A percentile compares a stretch with the other conserved stretches of the same genome.
Evolutionary conservation across 2,888 invertebrate genomes (phyloP).

Genomic region (Theretra japonica): DNA sequence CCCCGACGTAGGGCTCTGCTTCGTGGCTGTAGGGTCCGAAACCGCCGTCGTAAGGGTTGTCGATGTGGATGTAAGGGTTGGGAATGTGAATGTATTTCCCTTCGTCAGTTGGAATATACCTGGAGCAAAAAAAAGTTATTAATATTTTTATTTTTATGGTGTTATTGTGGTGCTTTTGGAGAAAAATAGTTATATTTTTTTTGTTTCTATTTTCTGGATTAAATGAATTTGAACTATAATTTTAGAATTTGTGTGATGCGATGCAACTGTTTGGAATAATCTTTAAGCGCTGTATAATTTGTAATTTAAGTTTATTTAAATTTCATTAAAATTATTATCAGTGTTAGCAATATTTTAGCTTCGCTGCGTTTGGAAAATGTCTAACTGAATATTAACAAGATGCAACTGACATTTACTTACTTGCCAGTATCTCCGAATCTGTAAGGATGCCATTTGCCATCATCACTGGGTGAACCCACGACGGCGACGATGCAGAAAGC

Average conservation of each 20-base stretch:
- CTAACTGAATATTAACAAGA: slow-evolving; percentile 44
- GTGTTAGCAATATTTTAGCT: background rate
- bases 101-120: slow-evolving; percentile 78
- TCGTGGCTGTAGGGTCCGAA: slow-evolving; percentile 76
- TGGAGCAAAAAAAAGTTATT: slow-evolving; percentile 41
- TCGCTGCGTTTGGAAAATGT: slow-evolving; percentile 38
- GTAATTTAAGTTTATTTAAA: background rate
- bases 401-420: slow-evolving; percentile 70
- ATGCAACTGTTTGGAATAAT: too few species aligned
- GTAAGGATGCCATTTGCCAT: slow-evolving; percentile 74
- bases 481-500: slow-evolving; percentile 67
- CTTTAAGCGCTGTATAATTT: background rate
- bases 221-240: too few species aligned
- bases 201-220: too few species aligned
- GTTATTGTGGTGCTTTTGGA: background rate
- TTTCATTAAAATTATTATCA: background rate
- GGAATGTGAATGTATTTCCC: slow-evolving; percentile 83
- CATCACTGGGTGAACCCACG: slow-evolving; percentile 61
- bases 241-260: too few species aligned
- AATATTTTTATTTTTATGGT: background rate
- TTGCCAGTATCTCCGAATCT: slow-evolving; percentile 73
- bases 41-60: slow-evolving; percentile 78
- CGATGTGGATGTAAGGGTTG: slow-evolving; percentile 81
- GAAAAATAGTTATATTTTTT: too few species aligned
- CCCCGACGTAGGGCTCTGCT: slow-evolving; percentile 79